These are phyloP conservation scores for Zootermopsis nevadensis DNA, from an alignment of 2,888 invertebrate genomes.

Conservation along the genomic window DNA sequence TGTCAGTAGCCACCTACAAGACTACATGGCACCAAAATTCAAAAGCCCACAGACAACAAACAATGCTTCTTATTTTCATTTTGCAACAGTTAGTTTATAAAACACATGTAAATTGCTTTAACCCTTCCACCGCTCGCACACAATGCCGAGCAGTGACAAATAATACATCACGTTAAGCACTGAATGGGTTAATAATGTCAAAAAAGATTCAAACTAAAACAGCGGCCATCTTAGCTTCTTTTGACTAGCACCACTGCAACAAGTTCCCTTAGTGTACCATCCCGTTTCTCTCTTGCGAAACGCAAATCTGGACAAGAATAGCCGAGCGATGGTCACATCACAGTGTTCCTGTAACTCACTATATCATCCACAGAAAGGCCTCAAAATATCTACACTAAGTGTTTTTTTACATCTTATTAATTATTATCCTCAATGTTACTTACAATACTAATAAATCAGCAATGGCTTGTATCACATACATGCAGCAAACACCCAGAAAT, in stretches of 20 bases:
- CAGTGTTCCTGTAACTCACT: background rate
- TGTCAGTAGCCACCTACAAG: no score
- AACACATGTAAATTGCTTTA: no score
- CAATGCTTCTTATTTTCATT: no score
- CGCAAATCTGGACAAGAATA: no score
- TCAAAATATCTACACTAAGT: conserved; percentile 3
- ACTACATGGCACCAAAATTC: no score
- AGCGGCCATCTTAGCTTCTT: background rate
- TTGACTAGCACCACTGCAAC: conserved; percentile 19
- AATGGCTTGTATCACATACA: background rate
- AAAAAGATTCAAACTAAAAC: background rate
- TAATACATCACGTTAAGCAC: no score
- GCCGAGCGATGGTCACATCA: no score
- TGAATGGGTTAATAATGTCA: no score
- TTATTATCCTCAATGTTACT: background rate
- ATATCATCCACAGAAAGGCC: conserved; percentile 17
- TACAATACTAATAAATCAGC: background rate
- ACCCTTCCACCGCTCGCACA: no score
- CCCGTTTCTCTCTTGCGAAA: background rate
- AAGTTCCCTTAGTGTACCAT: background rate
- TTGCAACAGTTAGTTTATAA: no score
- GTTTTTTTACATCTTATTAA: background rate
- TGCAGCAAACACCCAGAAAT: background rate
- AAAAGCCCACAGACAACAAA: no score
- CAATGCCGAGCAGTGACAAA: no score